Base-by-base conservation (phyloP, 2,888 invertebrate genomes). In the Gnatocerus cornutus region DNA sequence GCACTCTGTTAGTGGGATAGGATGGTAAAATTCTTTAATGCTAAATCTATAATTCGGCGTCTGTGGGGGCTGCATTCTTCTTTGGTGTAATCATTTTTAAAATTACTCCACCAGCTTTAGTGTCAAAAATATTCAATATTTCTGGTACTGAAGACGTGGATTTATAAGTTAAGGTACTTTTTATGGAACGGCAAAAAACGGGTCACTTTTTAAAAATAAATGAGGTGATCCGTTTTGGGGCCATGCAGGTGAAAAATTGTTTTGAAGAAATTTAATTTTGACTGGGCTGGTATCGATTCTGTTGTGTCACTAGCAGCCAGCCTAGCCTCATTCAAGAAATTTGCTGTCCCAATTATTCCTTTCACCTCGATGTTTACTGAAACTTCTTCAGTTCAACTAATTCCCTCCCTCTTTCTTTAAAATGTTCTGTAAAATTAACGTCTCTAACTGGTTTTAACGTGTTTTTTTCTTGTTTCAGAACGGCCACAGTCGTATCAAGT, bases 381-480 rank as follows among this genome's bases (percentile, higher is more conserved):
- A 33, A 33, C 33, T 41, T n/a, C 3, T 41, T 12, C 12, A 16
- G 33, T 37, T 37, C 8, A 41, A 41, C 41, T 41, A 41, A 41
- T 41, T 41, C 13, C 13, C 10, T 27, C 16, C 7, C 7, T 48
- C 48, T 48, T 16, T 27, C 27, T 48, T 48, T 16, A 48, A 48
- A 16, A 48, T 48, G 7, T 16, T 16, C 33, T 33, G 16, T 14
- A 45, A 21, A 48, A 12, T 16, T 3, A 12, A 21, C 16, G 16
- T 16, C 12, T 27, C 13, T 41, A 41, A 0, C 3, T 8, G 37
- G 37, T 37, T 3, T 10, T 41, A 13, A 12, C 6, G 10, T 41
- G 16, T 13, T 8, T 16, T 14, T 14, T 48, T 61, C 75, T 79
- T 80, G 78, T 81, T 81, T 48, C 80, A 81, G 81, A 77, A 74